phyloP scores from a whole-genome alignment of 2,797 vertebrate genomes.

The Phrynocephalus vlangalii region DNA sequence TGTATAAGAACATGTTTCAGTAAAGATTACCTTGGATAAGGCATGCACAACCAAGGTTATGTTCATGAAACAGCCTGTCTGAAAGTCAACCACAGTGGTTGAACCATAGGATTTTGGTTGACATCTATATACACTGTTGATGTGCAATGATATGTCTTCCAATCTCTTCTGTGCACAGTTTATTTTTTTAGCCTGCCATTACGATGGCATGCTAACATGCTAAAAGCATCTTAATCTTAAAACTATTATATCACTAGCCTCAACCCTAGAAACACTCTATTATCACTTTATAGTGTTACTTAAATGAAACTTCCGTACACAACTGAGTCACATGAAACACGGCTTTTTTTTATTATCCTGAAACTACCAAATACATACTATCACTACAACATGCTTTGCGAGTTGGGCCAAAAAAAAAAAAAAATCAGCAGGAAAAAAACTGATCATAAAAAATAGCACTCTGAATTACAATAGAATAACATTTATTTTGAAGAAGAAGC shows the following conservation, averaged over 20 bases:
- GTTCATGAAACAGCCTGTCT: background rate
- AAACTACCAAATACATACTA: background rate
- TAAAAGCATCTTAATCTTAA: no score
- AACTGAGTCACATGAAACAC: background rate
- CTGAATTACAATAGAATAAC: background rate
- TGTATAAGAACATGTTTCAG: slow-evolving; percentile 31
- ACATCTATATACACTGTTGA: slow-evolving; percentile 6
- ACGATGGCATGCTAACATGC: no score
- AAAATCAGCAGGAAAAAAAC: no score
- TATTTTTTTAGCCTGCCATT: background rate
- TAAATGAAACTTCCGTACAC: background rate
- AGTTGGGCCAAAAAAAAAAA: background rate
- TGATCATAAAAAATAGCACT: background rate
- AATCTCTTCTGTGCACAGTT: background rate
- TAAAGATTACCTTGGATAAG: background rate
- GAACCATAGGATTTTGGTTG: slow-evolving; percentile 20
- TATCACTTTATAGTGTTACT: background rate
- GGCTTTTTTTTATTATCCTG: background rate
- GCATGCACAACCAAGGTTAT: background rate
- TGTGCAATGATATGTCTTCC: background rate
- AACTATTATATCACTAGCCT: no score
- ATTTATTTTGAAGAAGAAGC: background rate
- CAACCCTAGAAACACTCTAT: background rate
- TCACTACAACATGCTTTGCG: background rate
- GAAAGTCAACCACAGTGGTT: slow-evolving; percentile 14